Evolutionary conservation across 1,140 invertebrate genomes (phyloP).

Genomic region (Drosophila dunni): DNA sequence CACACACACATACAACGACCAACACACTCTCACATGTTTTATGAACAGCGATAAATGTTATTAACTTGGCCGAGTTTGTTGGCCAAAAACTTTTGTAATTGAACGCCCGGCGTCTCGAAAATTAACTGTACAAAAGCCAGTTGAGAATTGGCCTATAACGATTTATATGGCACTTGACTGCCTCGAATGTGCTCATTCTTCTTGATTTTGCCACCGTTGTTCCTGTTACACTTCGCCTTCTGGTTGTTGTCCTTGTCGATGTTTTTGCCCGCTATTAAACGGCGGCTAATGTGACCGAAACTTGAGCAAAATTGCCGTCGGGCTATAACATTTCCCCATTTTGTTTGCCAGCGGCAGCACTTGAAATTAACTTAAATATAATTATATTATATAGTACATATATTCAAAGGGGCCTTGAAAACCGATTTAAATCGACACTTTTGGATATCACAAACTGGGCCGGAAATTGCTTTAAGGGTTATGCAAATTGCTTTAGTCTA

Average conservation of each 20-base stretch:
- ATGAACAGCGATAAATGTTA: conserved; percentile 76
- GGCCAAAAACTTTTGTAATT: conserved; percentile 76
- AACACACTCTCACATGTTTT: conserved; percentile 48
- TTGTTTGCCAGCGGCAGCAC: background rate
- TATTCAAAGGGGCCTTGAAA: conserved; percentile 1
- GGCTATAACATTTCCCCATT: conserved; percentile 7
- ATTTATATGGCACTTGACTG: conserved; percentile 31
- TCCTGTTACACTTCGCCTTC: background rate
- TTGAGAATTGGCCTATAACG: conserved; percentile 47
- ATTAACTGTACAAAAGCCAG: conserved; percentile 60
- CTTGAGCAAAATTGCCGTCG: conserved; percentile 16
- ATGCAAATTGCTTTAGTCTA: background rate
- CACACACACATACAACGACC: conserved; percentile 10
- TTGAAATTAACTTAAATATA: conserved; percentile 18
- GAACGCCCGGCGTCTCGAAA: conserved; percentile 54
- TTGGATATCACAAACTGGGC: background rate
- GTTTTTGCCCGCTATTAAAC: conserved; percentile 4
- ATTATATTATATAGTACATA: background rate
- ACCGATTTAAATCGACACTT: conserved; percentile 18
- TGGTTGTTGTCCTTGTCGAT: background rate
- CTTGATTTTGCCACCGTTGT: background rate
- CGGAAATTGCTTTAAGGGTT: conserved; percentile 1
- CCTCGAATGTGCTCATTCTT: background rate
- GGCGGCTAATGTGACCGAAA: conserved; percentile 25
- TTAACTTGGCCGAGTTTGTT: conserved; percentile 66